Percentiles rank a stretch among this genome's conserved stretches.
Conservation (phyloP, 1,140 invertebrate genomes). For the Zaprionus tsacasi region DNA sequence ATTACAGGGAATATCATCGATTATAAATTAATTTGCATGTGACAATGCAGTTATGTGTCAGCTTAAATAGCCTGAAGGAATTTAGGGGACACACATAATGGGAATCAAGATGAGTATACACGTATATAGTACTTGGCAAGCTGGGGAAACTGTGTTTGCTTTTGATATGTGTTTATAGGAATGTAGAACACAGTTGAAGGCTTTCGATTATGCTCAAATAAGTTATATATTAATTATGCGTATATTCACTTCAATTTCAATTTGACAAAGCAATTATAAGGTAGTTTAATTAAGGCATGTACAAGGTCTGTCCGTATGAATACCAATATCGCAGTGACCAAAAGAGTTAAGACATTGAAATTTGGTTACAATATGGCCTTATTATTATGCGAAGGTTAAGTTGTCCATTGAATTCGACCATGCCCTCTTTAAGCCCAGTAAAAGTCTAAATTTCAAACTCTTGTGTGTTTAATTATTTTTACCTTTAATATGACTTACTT, state of each 20-base stretch:
- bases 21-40: neutral
- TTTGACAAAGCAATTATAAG: neutral
- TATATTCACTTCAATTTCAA: neutral
- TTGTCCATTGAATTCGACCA: no score
- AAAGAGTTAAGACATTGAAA: no score
- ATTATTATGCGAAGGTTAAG: no score
- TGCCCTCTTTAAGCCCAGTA: no score
- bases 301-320: no score
- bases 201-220: neutral
- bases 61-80: neutral
- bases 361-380: no score
- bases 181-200: neutral
- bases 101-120: no score
- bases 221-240: neutral
- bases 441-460: no score
- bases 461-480: no score
- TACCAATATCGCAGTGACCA: no score
- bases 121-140: neutral
- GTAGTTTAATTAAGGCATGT: neutral
- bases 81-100: neutral
- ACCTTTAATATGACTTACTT: no score
- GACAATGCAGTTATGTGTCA: neutral
- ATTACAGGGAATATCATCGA: slow-evolving; percentile 15
- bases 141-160: neutral
- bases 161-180: no score